Percentiles rank a stretch among this genome's conserved stretches.
These are phyloP conservation scores for Falco biarmicus DNA, from an alignment of 2,797 vertebrate genomes.

Conservation along the genomic window DNA sequence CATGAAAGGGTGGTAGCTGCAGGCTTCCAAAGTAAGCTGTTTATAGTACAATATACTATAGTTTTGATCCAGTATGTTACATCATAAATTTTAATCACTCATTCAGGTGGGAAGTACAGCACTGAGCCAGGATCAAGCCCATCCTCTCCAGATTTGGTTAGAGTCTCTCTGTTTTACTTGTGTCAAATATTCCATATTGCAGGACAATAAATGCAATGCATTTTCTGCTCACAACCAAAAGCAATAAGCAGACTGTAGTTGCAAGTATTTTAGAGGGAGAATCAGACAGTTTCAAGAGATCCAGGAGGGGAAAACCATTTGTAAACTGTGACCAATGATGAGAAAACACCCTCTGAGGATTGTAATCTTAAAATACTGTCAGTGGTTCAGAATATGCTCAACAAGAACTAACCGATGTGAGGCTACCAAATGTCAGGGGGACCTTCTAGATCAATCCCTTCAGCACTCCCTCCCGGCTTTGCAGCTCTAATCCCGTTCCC, in stretches of 20 bases:
- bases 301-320: not conserved
- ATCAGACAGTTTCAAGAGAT: not conserved
- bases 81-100: not conserved
- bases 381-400: not conserved
- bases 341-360: not conserved
- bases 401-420: not conserved
- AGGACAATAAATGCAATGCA: not conserved
- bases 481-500: not conserved
- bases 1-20: not conserved
- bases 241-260: not conserved
- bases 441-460: not conserved
- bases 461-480: not conserved
- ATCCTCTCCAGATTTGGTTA: not conserved
- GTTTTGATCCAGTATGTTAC: not conserved
- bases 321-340: not conserved
- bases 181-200: not conserved
- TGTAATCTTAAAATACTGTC: not conserved
- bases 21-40: not conserved
- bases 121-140: not conserved
- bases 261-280: not conserved
- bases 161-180: not conserved
- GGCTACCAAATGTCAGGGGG: not conserved
- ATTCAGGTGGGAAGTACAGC: not conserved
- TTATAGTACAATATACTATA: not conserved
- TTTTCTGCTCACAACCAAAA: not conserved